Percentiles rank a stretch among this genome's conserved stretches.
Evolutionary conservation across 1,140 invertebrate genomes (phyloP).

Genomic region (Habropoda laboriosa): DNA sequence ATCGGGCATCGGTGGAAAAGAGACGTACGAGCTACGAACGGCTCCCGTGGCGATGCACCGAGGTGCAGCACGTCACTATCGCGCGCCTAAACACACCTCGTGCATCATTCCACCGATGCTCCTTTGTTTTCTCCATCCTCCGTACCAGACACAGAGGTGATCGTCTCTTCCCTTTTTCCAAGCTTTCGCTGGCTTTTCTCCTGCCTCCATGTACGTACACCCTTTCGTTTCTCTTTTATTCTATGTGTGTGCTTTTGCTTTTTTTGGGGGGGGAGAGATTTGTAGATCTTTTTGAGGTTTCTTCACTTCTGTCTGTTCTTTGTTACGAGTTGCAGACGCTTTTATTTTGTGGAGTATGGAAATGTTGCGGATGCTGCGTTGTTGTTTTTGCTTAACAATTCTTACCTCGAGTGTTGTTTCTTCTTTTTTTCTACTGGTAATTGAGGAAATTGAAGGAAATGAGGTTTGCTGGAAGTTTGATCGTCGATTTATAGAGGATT

Average conservation of each 20-base stretch:
- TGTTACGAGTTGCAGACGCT: too few species aligned
- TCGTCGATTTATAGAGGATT: too few species aligned
- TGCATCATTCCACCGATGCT: conserved; percentile 76
- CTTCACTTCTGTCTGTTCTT: background rate
- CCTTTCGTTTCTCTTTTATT: background rate
- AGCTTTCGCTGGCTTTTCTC: background rate
- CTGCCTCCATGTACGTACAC: background rate
- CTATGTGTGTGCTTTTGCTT: background rate
- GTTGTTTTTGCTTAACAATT: too few species aligned
- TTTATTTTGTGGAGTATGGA: too few species aligned
- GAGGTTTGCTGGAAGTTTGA: too few species aligned
- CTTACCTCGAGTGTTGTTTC: too few species aligned
- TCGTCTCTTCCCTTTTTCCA: background rate
- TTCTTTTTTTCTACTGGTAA: too few species aligned
- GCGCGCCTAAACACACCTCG: conserved; percentile 82
- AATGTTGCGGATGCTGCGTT: too few species aligned
- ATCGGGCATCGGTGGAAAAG: conserved; percentile 20
- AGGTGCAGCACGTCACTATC: conserved; percentile 77
- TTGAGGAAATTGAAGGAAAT: too few species aligned
- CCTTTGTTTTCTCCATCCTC: conserved; percentile 75
- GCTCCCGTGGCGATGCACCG: conserved; percentile 79
- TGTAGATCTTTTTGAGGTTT: background rate
- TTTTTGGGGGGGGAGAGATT: too few species aligned
- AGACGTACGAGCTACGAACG: conserved; percentile 63
- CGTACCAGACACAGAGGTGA: background rate